Base-by-base conservation (phyloP, 2,888 invertebrate genomes). In the Stenurella melanura region DNA sequence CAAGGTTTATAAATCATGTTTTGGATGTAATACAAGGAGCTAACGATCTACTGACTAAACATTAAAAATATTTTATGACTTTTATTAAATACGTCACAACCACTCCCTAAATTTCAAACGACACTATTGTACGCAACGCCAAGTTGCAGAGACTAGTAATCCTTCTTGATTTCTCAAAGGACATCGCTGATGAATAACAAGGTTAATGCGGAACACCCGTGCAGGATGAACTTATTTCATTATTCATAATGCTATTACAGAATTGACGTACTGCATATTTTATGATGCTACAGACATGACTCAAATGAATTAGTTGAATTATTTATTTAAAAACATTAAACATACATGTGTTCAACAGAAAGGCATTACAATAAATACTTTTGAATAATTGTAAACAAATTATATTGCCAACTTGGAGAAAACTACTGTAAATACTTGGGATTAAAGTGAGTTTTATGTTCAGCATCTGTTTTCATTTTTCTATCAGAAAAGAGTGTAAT, bases 151-250 rank as follows among this genome's bases (percentile, higher is more conserved):
- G 54, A 30, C 15, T 11, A 18, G 19, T 70, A 70, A 70, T 54
- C 70, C 70, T 78, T 73, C 76, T 82, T 83, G 82, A 83, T 83
- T 83, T 83, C 83, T 83, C 83, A 82, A 81, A 83, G 83, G 83
- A 83, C 83, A 70, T 63, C 61, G 57, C 61, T 70, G 72, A 69
- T 30, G 68, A 57, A 30, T 78, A 79, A 84, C 82, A 78, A 84
- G 81, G 84, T 83, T 83, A 84, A 80, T 75, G 68, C 77, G 66
- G 77, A 79, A 78, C 80, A 78, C 79, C 76, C 74, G 73, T 74
- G 61, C 69, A 19, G 57, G 75, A 78, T 72, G 34, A 79, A 78
- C 77, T 70, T 69, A 66, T 75, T 84, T 79, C 82, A 83, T 84
- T 83, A 83, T 84, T 84, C 83, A 84, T 83, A 80, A 81, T 77